Percentiles rank a stretch among this genome's conserved stretches.
Evolutionary conservation across 2,797 vertebrate genomes (phyloP).

Genomic region (Otus scops): DNA sequence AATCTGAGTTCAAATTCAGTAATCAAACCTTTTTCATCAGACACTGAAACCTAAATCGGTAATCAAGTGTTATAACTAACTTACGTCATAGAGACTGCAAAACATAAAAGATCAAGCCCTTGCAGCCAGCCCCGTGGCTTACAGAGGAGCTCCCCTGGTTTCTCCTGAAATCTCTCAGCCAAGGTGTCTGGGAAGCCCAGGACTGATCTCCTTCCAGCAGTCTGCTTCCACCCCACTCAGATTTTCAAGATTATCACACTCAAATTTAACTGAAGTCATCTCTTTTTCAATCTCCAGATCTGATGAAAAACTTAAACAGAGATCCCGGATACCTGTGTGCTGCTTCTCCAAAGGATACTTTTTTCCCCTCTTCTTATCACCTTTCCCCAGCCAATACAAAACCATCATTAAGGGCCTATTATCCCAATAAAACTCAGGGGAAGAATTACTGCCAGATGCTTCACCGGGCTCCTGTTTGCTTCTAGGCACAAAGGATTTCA

Average conservation of each 20-base stretch:
- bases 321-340: neutral
- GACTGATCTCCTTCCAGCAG: neutral
- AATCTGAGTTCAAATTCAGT: neutral
- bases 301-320: neutral
- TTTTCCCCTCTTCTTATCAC: neutral
- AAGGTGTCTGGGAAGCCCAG: accelerated
- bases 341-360: neutral
- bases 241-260: neutral
- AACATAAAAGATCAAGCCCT: neutral
- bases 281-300: neutral
- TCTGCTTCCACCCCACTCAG: neutral
- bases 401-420: neutral
- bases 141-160: accelerated
- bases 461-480: accelerated
- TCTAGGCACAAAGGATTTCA: neutral
- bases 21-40: neutral
- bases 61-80: neutral
- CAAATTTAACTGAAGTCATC: neutral
- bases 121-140: neutral
- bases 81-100: neutral
- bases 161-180: neutral
- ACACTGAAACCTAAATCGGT: neutral
- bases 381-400: neutral
- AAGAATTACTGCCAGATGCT: neutral
- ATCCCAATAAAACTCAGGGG: neutral